Percentiles rank a stretch among this genome's conserved stretches.
phyloP scores from a whole-genome alignment of 2,113 vertebrate species.

The Urocolius indicus region DNA sequence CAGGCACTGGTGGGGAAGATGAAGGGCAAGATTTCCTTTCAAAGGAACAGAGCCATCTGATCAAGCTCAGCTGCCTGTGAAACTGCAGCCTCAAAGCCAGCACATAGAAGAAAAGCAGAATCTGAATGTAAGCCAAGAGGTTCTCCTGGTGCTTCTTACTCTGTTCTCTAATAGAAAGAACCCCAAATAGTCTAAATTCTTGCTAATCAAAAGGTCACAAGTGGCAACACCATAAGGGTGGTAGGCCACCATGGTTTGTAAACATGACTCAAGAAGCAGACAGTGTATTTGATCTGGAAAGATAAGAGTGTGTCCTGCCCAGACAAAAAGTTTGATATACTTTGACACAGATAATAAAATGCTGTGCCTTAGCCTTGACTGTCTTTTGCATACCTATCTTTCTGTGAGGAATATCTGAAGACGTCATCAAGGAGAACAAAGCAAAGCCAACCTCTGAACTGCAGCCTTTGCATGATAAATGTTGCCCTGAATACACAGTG shows the following conservation, averaged over 20 bases:
- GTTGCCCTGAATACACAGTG: neutral
- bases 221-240: neutral
- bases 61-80: neutral
- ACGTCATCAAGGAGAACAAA: slow-evolving; percentile 48
- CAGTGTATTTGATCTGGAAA: slow-evolving; percentile 18
- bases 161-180: neutral
- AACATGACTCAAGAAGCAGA: slow-evolving; percentile 26
- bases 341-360: slow-evolving; percentile 31
- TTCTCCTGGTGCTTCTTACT: neutral
- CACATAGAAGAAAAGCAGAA: neutral
- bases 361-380: slow-evolving; percentile 10
- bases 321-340: neutral
- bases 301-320: neutral
- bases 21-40: neutral
- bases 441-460: neutral
- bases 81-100: neutral
- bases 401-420: slow-evolving; percentile 1
- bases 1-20: neutral
- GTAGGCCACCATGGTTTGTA: neutral
- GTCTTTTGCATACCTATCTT: slow-evolving; percentile 14
- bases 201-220: neutral
- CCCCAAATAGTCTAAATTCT: neutral
- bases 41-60: neutral
- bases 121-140: neutral
- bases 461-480: slow-evolving; percentile 1